Evolutionary conservation across 2,888 invertebrate species (phyloP).

Genomic region (Ophion ventricosus): DNA sequence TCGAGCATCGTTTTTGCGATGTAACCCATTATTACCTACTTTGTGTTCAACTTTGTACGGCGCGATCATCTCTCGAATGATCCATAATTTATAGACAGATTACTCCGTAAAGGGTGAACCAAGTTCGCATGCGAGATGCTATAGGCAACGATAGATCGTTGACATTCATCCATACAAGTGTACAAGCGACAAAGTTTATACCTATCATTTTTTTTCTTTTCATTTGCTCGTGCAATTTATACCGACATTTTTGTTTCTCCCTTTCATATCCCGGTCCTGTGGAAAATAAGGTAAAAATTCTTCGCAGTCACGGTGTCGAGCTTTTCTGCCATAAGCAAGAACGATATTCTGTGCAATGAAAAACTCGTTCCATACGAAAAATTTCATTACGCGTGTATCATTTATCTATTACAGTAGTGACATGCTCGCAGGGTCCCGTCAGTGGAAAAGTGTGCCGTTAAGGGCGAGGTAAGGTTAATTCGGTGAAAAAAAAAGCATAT

Average conservation of each 20-base stretch:
- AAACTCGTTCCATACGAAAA: no score
- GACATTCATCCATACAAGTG: neutral
- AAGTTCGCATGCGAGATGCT: neutral
- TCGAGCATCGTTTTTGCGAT: neutral
- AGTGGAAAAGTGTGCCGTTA: no score
- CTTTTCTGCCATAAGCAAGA: no score
- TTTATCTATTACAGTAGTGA: no score
- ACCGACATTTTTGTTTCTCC: neutral
- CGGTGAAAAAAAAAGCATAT: no score
- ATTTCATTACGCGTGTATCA: no score
- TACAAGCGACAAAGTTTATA: neutral
- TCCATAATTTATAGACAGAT: neutral
- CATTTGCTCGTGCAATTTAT: neutral
- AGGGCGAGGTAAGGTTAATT: no score
- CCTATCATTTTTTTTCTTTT: neutral
- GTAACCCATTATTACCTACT: constrained; percentile 27
- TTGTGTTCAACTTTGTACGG: constrained; percentile 1
- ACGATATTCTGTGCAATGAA: no score
- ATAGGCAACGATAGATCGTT: neutral
- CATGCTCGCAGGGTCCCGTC: no score
- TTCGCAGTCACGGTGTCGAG: no score
- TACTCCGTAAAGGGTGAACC: neutral
- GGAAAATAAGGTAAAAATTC: neutral
- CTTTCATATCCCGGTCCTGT: neutral
- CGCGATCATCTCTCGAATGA: neutral